phyloP scores from a whole-genome alignment of 2,888 invertebrate genomes.

The Sepioteuthis lessoniana region DNA sequence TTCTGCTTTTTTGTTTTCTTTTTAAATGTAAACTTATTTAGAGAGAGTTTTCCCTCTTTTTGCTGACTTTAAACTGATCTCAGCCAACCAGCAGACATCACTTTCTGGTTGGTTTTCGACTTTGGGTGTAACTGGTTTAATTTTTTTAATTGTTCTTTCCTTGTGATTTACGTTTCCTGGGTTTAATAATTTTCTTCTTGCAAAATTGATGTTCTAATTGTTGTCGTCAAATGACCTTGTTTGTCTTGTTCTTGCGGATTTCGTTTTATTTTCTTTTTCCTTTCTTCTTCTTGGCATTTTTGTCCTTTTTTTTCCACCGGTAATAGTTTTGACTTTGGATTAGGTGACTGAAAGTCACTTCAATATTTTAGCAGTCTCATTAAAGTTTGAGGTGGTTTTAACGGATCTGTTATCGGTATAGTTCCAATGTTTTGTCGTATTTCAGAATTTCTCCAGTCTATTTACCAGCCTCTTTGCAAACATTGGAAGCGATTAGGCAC shows the following conservation, averaged over 20 bases:
- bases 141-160: background rate
- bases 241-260: background rate
- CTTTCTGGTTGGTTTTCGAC: background rate
- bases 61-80: background rate
- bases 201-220: conserved; percentile 1
- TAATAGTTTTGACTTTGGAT: too few species aligned
- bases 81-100: background rate
- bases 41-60: background rate
- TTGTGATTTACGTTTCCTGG: background rate
- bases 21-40: background rate
- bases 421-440: too few species aligned
- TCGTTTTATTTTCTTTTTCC: background rate
- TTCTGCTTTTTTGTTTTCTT: background rate
- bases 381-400: too few species aligned
- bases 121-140: background rate
- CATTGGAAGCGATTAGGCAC: too few species aligned
- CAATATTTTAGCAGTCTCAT: too few species aligned
- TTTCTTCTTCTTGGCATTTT: background rate
- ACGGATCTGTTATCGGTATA: too few species aligned
- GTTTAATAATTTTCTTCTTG: background rate
- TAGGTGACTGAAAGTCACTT: too few species aligned
- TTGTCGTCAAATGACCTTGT: background rate
- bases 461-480: too few species aligned
- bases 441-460: too few species aligned
- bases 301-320: too few species aligned